Percentiles rank a stretch among this genome's conserved stretches.
Evolutionary conservation across 2,113 vertebrate species (phyloP).

Genomic region (Tachycineta bicolor): DNA sequence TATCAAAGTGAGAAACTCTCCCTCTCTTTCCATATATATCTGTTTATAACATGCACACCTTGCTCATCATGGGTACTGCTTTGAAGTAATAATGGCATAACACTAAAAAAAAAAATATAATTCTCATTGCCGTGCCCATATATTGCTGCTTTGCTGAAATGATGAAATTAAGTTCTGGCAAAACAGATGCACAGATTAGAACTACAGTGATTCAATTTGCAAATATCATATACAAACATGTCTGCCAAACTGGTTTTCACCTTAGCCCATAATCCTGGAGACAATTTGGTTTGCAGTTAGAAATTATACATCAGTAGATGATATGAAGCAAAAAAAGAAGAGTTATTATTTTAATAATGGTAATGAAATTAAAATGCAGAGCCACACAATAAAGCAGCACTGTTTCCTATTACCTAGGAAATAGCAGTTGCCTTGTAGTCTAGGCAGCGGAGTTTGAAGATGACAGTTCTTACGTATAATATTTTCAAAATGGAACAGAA

Average conservation of each 20-base stretch:
- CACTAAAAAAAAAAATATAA: neutral
- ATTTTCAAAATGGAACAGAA: neutral
- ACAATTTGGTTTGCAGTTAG: neutral
- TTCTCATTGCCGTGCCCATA: rapidly evolving
- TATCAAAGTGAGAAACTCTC: neutral
- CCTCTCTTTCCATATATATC: neutral
- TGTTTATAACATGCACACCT: neutral
- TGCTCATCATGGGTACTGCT: neutral
- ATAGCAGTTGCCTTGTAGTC: neutral
- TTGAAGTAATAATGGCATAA: neutral
- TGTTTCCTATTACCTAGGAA: conserved; percentile 14
- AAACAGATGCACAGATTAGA: neutral
- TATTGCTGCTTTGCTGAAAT: neutral
- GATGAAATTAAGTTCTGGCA: neutral
- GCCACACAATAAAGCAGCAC: neutral
- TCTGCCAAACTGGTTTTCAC: neutral
- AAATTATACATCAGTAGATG: neutral
- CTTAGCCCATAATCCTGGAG: neutral
- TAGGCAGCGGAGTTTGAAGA: neutral
- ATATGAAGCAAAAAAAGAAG: neutral
- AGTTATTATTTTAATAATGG: neutral
- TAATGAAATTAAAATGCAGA: conserved; percentile 8
- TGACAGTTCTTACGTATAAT: neutral
- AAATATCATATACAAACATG: neutral
- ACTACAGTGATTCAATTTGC: neutral